Conservation (phyloP, 2,888 invertebrate genomes). For the Agrotis segetum region DNA sequence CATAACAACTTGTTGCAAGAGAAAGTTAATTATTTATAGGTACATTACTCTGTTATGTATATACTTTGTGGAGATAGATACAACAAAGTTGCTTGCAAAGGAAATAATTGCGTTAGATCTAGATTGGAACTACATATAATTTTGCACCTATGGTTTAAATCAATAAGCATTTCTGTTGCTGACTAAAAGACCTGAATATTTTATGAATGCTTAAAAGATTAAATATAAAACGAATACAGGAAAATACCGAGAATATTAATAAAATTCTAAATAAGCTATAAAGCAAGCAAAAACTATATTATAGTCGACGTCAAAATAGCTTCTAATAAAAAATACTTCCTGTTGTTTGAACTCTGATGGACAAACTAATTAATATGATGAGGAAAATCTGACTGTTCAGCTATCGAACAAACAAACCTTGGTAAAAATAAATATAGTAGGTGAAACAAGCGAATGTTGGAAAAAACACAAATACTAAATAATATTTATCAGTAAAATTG, state of each 20-base stretch:
- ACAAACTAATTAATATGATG: constrained; percentile 3
- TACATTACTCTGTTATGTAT: background rate
- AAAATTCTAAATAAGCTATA: background rate
- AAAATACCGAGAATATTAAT: too few species aligned
- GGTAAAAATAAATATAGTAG: constrained; percentile 5
- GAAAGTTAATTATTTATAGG: background rate
- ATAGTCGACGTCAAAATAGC: background rate
- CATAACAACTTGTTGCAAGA: background rate
- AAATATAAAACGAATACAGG: background rate
- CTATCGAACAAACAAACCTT: constrained; percentile 34
- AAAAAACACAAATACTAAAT: background rate
- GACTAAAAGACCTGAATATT: too few species aligned
- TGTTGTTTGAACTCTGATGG: background rate
- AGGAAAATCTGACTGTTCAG: constrained; percentile 23
- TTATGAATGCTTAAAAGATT: background rate
- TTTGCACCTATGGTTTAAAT: background rate
- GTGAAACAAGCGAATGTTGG: constrained; percentile 23
- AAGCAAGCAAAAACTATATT: background rate
- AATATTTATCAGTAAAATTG: background rate
- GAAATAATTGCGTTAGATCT: background rate
- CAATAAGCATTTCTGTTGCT: background rate
- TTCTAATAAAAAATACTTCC: background rate
- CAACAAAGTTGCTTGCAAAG: background rate
- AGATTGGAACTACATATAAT: background rate
- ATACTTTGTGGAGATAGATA: background rate